Base-by-base conservation (phyloP, 2,113 vertebrate genomes). In the Cichladusa arquata region DNA sequence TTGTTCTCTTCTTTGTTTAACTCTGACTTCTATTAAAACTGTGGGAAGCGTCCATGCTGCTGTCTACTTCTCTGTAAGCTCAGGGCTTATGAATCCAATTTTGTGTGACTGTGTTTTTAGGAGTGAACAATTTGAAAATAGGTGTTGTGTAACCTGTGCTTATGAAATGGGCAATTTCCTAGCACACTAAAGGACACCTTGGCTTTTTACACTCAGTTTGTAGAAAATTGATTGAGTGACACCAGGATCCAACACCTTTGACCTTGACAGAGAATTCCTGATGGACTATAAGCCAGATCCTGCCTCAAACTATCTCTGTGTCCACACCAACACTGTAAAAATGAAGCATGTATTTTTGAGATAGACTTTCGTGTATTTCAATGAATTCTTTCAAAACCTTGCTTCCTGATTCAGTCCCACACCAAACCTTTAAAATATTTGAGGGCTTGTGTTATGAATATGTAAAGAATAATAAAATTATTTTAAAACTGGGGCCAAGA, bases 401-500 rank as follows among this genome's bases (percentile, higher is more conserved):
- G 22, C 6, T 54, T 78, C 14, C 5, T 53, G 13, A 40, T 44
- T 69, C 31, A 53, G 3, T 77, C 15, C 15, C 6, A 65, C 5
- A 2, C 23, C 5, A 51, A 76, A 18, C 1, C 5, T 22, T 48
- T 48, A 53, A 76, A 79, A 50, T 5, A 36, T 47, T 54, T 57
- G 34, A 65, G 11, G 19, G 8, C 17, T 77, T 77, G 3, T 9
- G 12, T 34, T 17, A 62, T 8, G 2, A 33, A 33, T 57, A 40
- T 9, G 2, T 36, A 22, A 56, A 56, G 1, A 36, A 22, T 31
- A 54, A 65, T 6, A 36, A 50, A 19, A 54, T 31, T 14, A n/a
- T 34, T 19, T 15, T 2, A 3, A 34, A 45, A 33, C 36, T 9
- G 5, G 20, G 5, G 0, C 4, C 19, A 60, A n/a, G 15, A 38